A percentile compares a stretch with the other conserved stretches of the same genome.
phyloP scores from a whole-genome alignment of 2,888 invertebrate genomes.

The Hypomecis punctinalis region DNA sequence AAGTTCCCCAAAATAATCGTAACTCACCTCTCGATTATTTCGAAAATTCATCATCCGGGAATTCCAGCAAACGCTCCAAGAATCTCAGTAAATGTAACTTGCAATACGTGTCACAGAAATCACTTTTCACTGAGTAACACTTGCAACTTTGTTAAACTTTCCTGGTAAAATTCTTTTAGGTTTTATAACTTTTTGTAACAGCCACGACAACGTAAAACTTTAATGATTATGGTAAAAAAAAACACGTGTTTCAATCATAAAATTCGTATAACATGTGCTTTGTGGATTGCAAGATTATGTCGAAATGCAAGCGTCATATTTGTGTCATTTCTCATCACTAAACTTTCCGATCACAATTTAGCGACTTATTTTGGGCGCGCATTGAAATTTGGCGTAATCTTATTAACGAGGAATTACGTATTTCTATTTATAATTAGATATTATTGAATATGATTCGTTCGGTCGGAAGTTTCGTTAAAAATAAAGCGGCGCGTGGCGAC shows the following conservation, averaged over 20 bases:
- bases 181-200: neutral
- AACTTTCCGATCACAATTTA: neutral
- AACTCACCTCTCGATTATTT: constrained; percentile 39
- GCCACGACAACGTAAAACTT: no score
- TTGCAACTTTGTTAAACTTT: neutral
- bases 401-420: constrained; percentile 24
- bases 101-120: constrained; percentile 25
- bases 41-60: constrained; percentile 33
- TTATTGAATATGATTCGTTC: constrained; percentile 54
- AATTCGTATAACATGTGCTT: constrained; percentile 5
- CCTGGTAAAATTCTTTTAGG: neutral
- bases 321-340: neutral
- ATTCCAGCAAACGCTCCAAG: neutral
- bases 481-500: constrained; percentile 59
- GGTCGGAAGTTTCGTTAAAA: constrained; percentile 60
- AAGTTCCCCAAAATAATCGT: constrained; percentile 36
- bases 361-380: neutral
- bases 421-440: constrained; percentile 49
- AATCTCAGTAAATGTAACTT: constrained; percentile 9
- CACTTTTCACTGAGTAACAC: constrained; percentile 8
- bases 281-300: neutral
- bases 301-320: neutral
- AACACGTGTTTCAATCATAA: constrained; percentile 3
- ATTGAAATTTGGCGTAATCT: constrained; percentile 9
- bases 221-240: no score